Base-by-base conservation (phyloP, 1,140 invertebrate genomes). In the Drosophila grimshawi region DNA sequence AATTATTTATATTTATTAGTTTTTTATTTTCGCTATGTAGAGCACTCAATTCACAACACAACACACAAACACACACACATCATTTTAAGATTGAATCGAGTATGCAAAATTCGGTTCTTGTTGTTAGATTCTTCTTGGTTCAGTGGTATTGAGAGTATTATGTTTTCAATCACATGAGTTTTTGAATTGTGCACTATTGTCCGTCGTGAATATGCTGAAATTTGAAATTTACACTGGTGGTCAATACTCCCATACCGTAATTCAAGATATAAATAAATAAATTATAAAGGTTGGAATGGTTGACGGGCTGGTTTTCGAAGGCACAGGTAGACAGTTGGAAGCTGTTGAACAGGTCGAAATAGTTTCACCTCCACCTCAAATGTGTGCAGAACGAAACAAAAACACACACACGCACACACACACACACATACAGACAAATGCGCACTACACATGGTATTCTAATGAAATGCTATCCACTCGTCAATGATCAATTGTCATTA, bases 381-480 rank as follows among this genome's bases (percentile, higher is more conserved):
- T 83, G 85, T 80, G 83, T 83, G 78, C 85, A 80, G 66, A 83
- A 69, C 77, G 78, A 77, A 77, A 76, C 81, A 90, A 71, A 79
- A 43, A 68, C 39, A 67, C 41, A 52, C 52, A 76, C 41, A 59
- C 27, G 39, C 43, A 53, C 37, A 61, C 19, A 74, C 32, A 49
- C 39, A 57, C 56, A 72, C 30, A 35, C n/a, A 49, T 27, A 63
- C 41, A 63, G 51, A 55, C 29, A 53, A 70, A 60, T 68, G 74
- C 70, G 75, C 69, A 78, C 80, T 90, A 86, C 82, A 81, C 56
- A 83, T 61, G 71, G 72, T 82, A 91, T 90, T 91, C 86, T 85
- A 90, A 91, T 91, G 90, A 91, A 91, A 91, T 88, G 86, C 80
- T 91, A 91, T 91, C 90, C 90, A 91, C 90, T 91, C 89, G 80